phyloP scores from a whole-genome alignment of 2,888 invertebrate species.

The Rhagonycha lutea region DNA sequence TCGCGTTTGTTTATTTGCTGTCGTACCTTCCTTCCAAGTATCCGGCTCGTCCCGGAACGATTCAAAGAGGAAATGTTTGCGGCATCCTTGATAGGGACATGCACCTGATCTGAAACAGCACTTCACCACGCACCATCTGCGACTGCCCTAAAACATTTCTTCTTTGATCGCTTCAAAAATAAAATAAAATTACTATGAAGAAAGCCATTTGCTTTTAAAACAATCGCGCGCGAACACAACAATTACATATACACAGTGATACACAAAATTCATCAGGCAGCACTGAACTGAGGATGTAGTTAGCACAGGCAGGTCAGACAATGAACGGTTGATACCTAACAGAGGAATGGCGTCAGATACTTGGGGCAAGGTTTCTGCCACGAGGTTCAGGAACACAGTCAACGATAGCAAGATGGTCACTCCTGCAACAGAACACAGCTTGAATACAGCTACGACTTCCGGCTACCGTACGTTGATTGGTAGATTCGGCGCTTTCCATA shows the following conservation, averaged over 20 bases:
- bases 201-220: slow-evolving; percentile 34
- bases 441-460: slow-evolving; percentile 54
- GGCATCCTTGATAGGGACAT: slow-evolving; percentile 40
- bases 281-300: slow-evolving; percentile 53
- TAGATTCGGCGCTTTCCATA: neutral
- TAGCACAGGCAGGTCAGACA: slow-evolving; percentile 59
- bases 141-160: slow-evolving; percentile 54
- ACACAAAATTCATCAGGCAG: slow-evolving; percentile 55
- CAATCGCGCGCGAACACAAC: slow-evolving; percentile 52
- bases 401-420: slow-evolving; percentile 99
- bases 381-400: slow-evolving; percentile 99
- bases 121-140: slow-evolving; percentile 39
- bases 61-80: slow-evolving; percentile 57
- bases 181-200: slow-evolving; percentile 29
- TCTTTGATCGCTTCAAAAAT: slow-evolving; percentile 50
- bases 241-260: slow-evolving; percentile 55
- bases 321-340: slow-evolving; percentile 81
- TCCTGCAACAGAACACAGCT: slow-evolving; percentile 83
- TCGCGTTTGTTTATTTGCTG: slow-evolving; percentile 35
- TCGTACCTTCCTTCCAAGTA: slow-evolving; percentile 49
- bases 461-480: neutral
- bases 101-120: slow-evolving; percentile 39
- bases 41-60: slow-evolving; percentile 53
- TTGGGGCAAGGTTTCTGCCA: slow-evolving; percentile 99
- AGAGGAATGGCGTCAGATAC: slow-evolving; percentile 99